phyloP scores from a whole-genome alignment of 1,140 invertebrate species.

The Trachelipus rathkii region DNA sequence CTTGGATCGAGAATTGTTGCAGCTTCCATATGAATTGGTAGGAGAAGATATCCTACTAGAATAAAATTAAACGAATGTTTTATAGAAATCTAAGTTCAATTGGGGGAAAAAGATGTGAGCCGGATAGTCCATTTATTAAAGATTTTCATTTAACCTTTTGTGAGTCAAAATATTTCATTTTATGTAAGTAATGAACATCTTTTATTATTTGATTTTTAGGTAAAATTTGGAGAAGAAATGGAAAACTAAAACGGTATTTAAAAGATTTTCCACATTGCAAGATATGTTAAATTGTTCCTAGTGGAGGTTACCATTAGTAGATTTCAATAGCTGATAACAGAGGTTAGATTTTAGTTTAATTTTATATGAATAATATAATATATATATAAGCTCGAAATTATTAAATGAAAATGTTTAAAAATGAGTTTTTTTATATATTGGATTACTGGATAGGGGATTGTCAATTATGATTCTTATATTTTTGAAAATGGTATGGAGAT shows the following conservation, averaged over 20 bases:
- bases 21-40: too few species aligned
- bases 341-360: slow-evolving; percentile 53
- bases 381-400: background rate
- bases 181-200: too few species aligned
- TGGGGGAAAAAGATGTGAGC: too few species aligned
- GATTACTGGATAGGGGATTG: slow-evolving; percentile 89
- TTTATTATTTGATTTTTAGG: slow-evolving; percentile 1
- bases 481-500: slow-evolving; percentile 83
- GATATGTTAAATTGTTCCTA: slow-evolving; percentile 86
- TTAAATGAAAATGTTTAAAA: background rate
- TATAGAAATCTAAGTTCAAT: too few species aligned
- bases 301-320: slow-evolving; percentile 87
- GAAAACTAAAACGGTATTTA: slow-evolving; percentile 68
- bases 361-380: background rate
- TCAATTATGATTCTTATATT: slow-evolving; percentile 86
- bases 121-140: too few species aligned
- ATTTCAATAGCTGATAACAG: slow-evolving; percentile 85
- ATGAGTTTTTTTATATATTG: slow-evolving; percentile 50
- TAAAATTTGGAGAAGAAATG: slow-evolving; percentile 50
- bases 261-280: slow-evolving; percentile 69
- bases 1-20: too few species aligned
- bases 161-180: too few species aligned
- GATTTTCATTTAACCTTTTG: too few species aligned
- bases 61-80: too few species aligned
- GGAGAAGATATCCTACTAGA: too few species aligned